Evolutionary conservation across 1,140 invertebrate species (phyloP).

Genomic region (Dufourea novaeangliae): DNA sequence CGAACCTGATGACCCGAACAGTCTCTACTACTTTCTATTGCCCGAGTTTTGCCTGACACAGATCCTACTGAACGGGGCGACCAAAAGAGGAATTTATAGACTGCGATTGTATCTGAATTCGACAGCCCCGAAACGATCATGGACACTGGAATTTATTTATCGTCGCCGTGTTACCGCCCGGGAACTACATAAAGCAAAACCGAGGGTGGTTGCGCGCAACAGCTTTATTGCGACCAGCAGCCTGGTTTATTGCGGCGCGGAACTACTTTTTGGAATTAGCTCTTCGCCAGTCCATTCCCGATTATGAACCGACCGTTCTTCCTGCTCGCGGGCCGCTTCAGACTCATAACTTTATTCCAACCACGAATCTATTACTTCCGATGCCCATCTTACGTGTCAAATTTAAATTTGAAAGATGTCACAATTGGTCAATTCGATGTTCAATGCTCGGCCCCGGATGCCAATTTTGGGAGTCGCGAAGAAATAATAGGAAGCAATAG

Average conservation of each 20-base stretch:
- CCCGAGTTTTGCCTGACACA: background rate
- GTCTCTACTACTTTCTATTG: conserved; percentile 22
- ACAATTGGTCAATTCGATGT: background rate
- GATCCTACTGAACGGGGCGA: background rate
- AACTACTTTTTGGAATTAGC: conserved; percentile 4
- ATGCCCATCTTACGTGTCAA: background rate
- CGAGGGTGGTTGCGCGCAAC: conserved; percentile 20
- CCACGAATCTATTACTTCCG: background rate
- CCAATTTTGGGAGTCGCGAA: background rate
- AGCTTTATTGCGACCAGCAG: conserved; percentile 25
- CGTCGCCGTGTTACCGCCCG: background rate
- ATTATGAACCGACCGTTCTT: conserved; percentile 8
- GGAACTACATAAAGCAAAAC: conserved; percentile 25
- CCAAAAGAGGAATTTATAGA: conserved; percentile 23
- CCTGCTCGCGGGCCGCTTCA: background rate
- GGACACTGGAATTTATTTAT: conserved; percentile 46
- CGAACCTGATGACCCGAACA: background rate
- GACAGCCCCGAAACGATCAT: conserved; percentile 13
- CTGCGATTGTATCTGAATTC: conserved; percentile 30
- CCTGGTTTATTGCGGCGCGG: conserved; percentile 20
- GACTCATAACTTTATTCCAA: background rate
- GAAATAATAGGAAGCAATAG: background rate
- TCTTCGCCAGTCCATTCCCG: background rate
- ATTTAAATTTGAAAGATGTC: conserved; percentile 9
- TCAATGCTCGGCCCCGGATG: background rate